A percentile compares a stretch with the other conserved stretches of the same genome.
Conservation (phyloP, 2,113 vertebrate genomes). For the Leptodactylus fuscus region DNA sequence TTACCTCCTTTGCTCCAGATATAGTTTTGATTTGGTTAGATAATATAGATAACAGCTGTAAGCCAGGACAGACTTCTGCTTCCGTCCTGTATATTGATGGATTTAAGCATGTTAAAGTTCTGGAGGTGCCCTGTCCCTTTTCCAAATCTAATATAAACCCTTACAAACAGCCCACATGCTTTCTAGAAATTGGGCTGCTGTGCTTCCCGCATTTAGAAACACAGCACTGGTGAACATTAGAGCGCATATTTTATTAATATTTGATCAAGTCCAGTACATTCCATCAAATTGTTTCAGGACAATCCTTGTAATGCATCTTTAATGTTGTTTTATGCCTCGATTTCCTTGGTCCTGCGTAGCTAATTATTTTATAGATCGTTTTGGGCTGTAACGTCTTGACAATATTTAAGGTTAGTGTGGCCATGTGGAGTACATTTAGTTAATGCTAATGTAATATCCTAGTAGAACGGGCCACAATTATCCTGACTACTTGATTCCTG, state of each 20-base stretch:
- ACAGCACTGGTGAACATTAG: neutral
- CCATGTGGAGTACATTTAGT: neutral
- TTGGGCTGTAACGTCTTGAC: neutral
- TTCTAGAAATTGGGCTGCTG: neutral
- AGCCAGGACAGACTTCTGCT: neutral
- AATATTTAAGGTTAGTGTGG: neutral
- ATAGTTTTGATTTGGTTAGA: neutral
- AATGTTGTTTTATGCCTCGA: neutral
- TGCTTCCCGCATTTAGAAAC: neutral
- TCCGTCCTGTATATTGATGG: neutral
- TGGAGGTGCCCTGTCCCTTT: neutral
- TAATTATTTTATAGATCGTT: neutral
- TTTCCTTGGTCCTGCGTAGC: constrained; percentile 18
- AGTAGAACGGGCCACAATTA: neutral
- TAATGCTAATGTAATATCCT: neutral
- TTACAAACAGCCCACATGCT: neutral
- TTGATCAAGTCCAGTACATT: constrained; percentile 12
- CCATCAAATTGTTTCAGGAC: neutral
- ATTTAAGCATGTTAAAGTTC: neutral
- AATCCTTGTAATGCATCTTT: constrained; percentile 24
- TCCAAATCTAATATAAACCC: constrained; percentile 22
- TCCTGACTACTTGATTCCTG: neutral
- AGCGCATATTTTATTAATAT: constrained; percentile 14
- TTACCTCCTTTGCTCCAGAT: neutral
- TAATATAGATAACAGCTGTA: neutral